Percentiles rank a stretch among this genome's conserved stretches.
Conservation (phyloP, 1,140 invertebrate genomes). For the Daktulosphaira vitifoliae region DNA sequence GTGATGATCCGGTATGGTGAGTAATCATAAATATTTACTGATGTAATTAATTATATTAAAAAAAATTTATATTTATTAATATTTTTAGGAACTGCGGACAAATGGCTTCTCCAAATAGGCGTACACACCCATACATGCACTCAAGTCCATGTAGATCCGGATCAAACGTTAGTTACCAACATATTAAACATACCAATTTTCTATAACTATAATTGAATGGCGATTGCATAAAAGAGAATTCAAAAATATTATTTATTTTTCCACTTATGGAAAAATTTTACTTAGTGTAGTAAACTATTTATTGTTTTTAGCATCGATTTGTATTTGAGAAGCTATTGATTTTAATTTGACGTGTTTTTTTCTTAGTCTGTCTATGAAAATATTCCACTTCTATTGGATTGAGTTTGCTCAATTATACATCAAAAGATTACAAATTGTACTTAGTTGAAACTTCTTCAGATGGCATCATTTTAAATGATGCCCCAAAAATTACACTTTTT, state of each 20-base stretch:
- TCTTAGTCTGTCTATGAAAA: too few species aligned
- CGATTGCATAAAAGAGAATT: too few species aligned
- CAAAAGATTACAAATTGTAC: not conserved
- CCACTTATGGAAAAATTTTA: not conserved
- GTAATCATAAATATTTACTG: slow-evolving; percentile 34
- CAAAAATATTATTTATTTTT: not conserved
- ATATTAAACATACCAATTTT: too few species aligned
- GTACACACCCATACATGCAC: slow-evolving; percentile 42
- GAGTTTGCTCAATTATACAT: too few species aligned
- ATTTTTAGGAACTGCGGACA: slow-evolving; percentile 74
- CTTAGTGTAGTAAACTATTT: not conserved
- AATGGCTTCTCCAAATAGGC: slow-evolving; percentile 42
- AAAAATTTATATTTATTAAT: not conserved
- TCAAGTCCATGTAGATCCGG: slow-evolving; percentile 61
- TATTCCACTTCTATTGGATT: too few species aligned
- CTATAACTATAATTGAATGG: too few species aligned
- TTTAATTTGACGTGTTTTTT: too few species aligned
- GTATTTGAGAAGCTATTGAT: not conserved
- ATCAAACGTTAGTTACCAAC: slow-evolving; percentile 51
- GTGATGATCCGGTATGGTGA: slow-evolving; percentile 68
- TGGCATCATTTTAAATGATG: too few species aligned
- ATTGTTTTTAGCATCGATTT: not conserved
- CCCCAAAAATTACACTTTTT: too few species aligned
- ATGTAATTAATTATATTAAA: not conserved
- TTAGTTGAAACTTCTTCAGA: too few species aligned